A percentile compares a stretch with the other conserved stretches of the same genome.
Conservation (phyloP, 2,113 vertebrate genomes). For the Phyllostomus discolor region DNA sequence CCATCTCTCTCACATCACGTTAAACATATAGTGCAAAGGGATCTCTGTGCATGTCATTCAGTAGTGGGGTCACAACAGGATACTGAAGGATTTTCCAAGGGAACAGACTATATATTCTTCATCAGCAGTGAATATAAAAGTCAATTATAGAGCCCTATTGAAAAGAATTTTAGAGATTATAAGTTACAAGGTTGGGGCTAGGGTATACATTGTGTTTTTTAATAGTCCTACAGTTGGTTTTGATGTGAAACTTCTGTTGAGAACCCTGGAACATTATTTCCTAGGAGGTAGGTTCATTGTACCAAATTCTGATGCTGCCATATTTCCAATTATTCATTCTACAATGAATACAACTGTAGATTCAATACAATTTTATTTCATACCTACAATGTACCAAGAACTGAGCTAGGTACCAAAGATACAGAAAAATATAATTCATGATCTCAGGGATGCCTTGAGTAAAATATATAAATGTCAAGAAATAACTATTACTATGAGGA, state of each 20-base stretch:
- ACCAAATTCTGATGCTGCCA: not conserved
- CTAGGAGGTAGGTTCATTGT: not conserved
- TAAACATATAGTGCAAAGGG: not conserved
- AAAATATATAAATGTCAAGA: not conserved
- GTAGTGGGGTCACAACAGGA: not conserved
- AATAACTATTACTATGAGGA: not conserved
- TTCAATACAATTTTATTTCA: not conserved
- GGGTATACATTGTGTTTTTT: not conserved
- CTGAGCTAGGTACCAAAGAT: not conserved
- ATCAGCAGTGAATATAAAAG: not conserved
- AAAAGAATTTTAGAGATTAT: not conserved
- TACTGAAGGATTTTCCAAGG: not conserved
- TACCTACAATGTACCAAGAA: not conserved
- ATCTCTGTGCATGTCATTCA: not conserved
- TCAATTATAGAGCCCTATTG: not conserved
- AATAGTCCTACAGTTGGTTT: not conserved
- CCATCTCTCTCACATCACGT: not conserved
- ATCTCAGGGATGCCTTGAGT: not conserved
- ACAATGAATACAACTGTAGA: not conserved
- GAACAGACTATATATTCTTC: not conserved
- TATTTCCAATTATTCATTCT: slow-evolving; percentile 2
- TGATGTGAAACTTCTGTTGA: not conserved
- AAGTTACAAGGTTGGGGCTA: not conserved
- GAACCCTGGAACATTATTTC: not conserved
- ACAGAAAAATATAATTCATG: not conserved